Base-by-base conservation (phyloP, 2,113 vertebrate genomes). In the Lophura nycthemera region DNA sequence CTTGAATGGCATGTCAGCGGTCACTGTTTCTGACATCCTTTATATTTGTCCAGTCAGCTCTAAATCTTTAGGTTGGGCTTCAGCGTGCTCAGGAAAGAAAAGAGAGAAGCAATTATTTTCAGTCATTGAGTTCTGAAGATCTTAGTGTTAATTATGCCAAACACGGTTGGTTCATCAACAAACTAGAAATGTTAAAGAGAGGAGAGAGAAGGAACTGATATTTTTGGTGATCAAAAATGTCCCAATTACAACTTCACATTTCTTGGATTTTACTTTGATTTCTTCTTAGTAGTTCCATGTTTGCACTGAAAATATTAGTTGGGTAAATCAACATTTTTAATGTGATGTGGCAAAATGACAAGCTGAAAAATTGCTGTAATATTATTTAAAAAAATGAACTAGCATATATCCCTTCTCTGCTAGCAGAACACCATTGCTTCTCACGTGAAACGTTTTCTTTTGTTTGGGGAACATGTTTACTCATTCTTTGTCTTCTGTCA, bases 1-100 rank as follows among this genome's bases (percentile, higher is more conserved):
- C 98, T 98, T 98, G 98, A 98, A 98, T 98, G 95, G 98, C 97
- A 97, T 98, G 98, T 98, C 98, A 98, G 98, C 96, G 97, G 98
- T 98, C 98, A 97, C 97, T 97, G 97, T 98, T 98, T 98, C 98
- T 98, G 98, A 98, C 97, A 98, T 98, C 97, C 97, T 99, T 99
- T 99, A 98, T 99, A 97, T 99, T 99, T 99, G 98, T 97, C 98
- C 98, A 98, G 98, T 98, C 98, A 99, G 98, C 98, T 98, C 96
- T 98, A 98, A 99, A 98, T 98, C 98, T 98, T 98, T 98, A 98
- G 98, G 98, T 97, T 98, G 97, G 95, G 97, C 95, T 97, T 97
- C 97, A 96, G 97, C 96, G 43, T 98, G 95, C 97, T 97, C 98
- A 97, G 98, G 98, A 98, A 98, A 98, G 98, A 98, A 98, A 98